Evolutionary conservation across 1,140 invertebrate genomes (phyloP).

Genomic region (Aphidius ervi): DNA sequence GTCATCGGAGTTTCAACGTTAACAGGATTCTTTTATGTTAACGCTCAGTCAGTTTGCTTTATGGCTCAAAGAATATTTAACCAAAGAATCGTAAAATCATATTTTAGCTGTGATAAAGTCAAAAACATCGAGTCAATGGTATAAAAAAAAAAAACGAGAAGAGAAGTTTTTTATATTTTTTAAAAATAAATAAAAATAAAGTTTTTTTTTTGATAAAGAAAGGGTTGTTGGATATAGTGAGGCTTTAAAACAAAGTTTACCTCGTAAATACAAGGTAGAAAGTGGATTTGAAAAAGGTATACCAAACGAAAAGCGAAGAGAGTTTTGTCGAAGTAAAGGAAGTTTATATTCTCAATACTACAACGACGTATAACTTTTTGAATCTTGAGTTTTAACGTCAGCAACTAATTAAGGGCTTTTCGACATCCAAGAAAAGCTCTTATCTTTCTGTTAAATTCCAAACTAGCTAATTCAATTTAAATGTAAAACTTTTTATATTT

Average conservation of each 20-base stretch:
- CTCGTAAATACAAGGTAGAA: conserved; percentile 42
- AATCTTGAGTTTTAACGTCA: conserved; percentile 19
- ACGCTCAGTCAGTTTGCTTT: conserved; percentile 11
- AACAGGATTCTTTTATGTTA: conserved; percentile 14
- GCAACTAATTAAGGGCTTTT: conserved; percentile 20
- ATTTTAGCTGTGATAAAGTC: conserved; percentile 50
- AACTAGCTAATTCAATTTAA: conserved; percentile 24
- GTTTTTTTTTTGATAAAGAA: neutral
- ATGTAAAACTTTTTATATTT: conserved; percentile 11
- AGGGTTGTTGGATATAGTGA: conserved; percentile 24
- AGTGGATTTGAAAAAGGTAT: neutral
- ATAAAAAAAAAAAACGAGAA: neutral
- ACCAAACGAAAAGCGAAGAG: neutral
- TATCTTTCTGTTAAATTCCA: conserved; percentile 15
- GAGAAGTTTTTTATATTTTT: neutral
- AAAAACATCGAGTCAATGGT: conserved; percentile 35
- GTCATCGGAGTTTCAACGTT: conserved; percentile 9
- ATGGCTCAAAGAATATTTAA: conserved; percentile 43
- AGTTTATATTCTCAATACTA: conserved; percentile 10
- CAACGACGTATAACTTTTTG: conserved; percentile 16
- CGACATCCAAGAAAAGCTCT: conserved; percentile 24
- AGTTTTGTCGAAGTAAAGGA: neutral
- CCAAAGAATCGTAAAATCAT: conserved; percentile 49
- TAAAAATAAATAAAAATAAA: conserved; percentile 1
- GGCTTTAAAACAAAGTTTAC: conserved; percentile 45